Evolutionary conservation across 1,140 invertebrate genomes (phyloP).

Genomic region (Sogatella furcifera): DNA sequence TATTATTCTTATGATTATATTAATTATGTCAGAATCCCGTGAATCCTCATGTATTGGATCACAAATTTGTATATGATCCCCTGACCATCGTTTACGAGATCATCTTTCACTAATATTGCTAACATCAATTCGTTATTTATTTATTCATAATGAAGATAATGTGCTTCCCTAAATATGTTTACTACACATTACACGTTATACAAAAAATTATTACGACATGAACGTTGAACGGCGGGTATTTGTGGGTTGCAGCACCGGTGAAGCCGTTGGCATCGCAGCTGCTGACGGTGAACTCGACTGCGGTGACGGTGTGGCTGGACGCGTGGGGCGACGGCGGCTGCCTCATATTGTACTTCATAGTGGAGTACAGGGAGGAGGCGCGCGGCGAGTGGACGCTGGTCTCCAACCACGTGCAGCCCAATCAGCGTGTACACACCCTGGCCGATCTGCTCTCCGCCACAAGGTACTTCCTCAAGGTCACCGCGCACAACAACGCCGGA

Average conservation of each 20-base stretch:
- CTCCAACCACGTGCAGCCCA: conserved; percentile 62
- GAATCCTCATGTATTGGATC: no score
- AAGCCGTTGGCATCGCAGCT: conserved; percentile 73
- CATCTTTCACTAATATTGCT: no score
- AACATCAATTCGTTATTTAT: no score
- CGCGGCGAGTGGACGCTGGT: conserved; percentile 52
- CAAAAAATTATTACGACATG: no score
- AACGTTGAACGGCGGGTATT: no score
- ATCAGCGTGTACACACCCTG: conserved; percentile 65
- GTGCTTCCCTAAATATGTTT: no score
- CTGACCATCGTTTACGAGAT: no score
- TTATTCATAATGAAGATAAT: no score
- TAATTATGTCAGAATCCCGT: no score
- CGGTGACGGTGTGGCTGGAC: conserved; percentile 77
- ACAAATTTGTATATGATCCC: no score
- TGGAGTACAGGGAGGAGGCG: conserved; percentile 58
- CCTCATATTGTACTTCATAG: conserved; percentile 75
- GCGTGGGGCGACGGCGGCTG: conserved; percentile 84
- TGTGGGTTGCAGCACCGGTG: conserved; percentile 47
- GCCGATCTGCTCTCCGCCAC: conserved; percentile 72
- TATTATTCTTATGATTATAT: no score
- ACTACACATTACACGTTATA: no score
- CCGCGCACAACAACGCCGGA: conserved; percentile 86
- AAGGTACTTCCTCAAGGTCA: conserved; percentile 75
- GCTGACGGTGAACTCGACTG: conserved; percentile 77